phyloP scores from a whole-genome alignment of 2,888 invertebrate species.

The Creontiades dilutus region DNA sequence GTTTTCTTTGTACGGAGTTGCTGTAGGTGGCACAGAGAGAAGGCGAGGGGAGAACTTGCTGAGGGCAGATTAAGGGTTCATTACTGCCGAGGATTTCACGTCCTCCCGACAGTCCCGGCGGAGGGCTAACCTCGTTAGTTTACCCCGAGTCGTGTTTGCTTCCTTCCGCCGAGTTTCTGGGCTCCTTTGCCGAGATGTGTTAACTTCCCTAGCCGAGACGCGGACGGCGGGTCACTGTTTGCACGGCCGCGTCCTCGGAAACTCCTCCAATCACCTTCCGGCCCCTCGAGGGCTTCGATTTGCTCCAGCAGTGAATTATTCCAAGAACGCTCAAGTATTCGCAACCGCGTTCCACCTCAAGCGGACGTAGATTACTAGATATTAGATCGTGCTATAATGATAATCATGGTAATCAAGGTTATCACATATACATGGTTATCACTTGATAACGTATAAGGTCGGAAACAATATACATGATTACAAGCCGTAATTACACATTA shows the following conservation, averaged over 20 bases:
- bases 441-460: too few species aligned
- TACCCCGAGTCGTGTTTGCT: not conserved
- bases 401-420: too few species aligned
- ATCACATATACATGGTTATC: too few species aligned
- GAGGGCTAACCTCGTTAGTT: conserved; percentile 12
- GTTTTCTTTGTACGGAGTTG: conserved; percentile 9
- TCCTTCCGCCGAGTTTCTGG: not conserved
- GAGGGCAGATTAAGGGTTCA: conserved; percentile 11
- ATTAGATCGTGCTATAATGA: too few species aligned
- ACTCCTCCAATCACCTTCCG: not conserved
- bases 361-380: too few species aligned
- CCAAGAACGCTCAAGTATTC: too few species aligned
- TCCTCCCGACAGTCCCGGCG: not conserved
- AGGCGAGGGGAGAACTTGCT: not conserved
- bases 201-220: not conserved
- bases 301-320: too few species aligned
- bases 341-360: too few species aligned
- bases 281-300: not conserved
- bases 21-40: not conserved
- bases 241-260: not conserved
- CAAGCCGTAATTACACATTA: too few species aligned
- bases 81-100: not conserved
- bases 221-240: not conserved
- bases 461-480: too few species aligned
- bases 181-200: not conserved